Conservation (phyloP, 2,113 vertebrate genomes). For the Girardinichthys multiradiatus region DNA sequence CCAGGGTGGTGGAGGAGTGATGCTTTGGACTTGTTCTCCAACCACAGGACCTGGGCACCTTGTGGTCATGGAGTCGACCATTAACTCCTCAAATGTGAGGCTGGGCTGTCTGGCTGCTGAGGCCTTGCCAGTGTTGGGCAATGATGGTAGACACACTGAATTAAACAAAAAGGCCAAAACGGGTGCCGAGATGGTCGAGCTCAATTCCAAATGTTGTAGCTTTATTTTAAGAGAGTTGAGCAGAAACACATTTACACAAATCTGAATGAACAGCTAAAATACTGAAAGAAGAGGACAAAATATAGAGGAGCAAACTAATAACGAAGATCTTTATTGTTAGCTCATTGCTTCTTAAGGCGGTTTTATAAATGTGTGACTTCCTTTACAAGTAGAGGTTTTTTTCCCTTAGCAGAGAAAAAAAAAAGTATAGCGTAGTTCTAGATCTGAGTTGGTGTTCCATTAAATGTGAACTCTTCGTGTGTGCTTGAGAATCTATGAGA, state of each 20-base stretch:
- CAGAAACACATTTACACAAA: background rate
- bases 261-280: background rate
- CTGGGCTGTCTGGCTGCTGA: background rate
- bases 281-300: too few relatives aligned
- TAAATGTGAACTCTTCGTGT: background rate
- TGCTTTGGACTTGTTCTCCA: background rate
- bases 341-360: too few relatives aligned
- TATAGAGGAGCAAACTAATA: background rate
- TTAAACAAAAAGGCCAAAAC: background rate
- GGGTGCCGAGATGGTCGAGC: background rate
- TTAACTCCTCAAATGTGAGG: background rate
- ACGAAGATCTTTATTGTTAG: background rate
- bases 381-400: background rate
- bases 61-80: background rate
- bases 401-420: background rate
- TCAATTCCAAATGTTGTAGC: background rate
- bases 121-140: background rate
- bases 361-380: background rate
- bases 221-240: background rate
- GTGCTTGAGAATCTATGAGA: background rate
- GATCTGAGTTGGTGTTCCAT: constrained; percentile 5
- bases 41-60: background rate
- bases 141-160: background rate
- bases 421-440: background rate
- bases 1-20: background rate